Base-by-base conservation (phyloP, 2,888 invertebrate genomes). In the Malthinus flaveolus region DNA sequence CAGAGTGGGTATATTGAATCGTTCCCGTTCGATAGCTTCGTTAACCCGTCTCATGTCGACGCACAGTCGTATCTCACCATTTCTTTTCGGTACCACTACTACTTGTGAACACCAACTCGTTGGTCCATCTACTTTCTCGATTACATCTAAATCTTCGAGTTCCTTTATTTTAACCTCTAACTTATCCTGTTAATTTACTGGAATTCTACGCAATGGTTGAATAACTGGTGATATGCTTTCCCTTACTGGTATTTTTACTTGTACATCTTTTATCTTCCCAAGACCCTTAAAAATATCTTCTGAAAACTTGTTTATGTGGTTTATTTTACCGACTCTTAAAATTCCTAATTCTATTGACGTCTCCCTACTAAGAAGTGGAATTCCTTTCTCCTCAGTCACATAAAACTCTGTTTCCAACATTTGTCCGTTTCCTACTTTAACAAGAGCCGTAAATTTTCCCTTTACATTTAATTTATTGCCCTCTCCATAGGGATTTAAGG, bases 71-170 rank as follows among this genome's bases (percentile, higher is more conserved):
- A 35, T 47, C 44, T 58, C 37, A 45, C 53, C 50, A 12, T 59
- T 32, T 11, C 11, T 45, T 60, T 63, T 65, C n/a, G 66, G 62
- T 11, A 66, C 64, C n/a, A 67, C 50, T 11, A 67, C 65, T 45
- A 65, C 65, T 8, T 61, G 64, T 51, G 65, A 65, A 32, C 64
- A 58, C 65, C 63, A 66, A 7, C 57, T 59, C 23, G 63, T 67
- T 32, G 61, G 59, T 33, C 56, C 59, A 15, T 10, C 37, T 13
- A 47, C 56, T 58, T 42, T 51, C 54, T 66, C 65, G 15, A 68
- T 66, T 7, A 66, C 59, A 31, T 59, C 57, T 35, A 52, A 37
- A 49, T 60, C 33, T 54, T 59, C 47, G 32, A 64, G 32, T 23
- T 61, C 32, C 4, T 56, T 49, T 39, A 63, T 13, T 44, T 64